Base-by-base conservation (phyloP, 2,113 vertebrate species). In the Tragelaphus buxtoni region DNA sequence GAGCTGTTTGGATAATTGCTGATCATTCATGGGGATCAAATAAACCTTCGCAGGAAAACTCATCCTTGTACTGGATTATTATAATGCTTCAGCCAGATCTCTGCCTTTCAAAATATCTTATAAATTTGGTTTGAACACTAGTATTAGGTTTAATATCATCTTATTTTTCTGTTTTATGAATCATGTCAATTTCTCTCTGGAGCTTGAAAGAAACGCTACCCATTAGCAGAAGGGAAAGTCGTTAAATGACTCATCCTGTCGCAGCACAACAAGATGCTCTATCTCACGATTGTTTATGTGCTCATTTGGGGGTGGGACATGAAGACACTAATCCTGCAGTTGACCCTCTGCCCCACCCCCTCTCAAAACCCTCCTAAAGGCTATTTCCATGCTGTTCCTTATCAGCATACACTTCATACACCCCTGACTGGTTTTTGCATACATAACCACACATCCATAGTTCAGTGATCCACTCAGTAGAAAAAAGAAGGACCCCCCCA, bases 101-200 rank as follows among this genome's bases (percentile, higher is more conserved):
- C 80, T 83, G 45, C 45, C 85, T 96, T 97, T 65, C 74, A 77
- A 95, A 95, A 81, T 74, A 24, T 56, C 85, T 92, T 91, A 55
- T 88, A 77, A 81, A 93, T 96, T 95, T 96, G 94, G 69, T 88
- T 88, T 91, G 85, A 95, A 76, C 0, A 5, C 53, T 63, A 93
- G 91, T 26, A 91, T 87, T 82, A 96, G 86, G 65, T 93, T 97
- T 97, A 94, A 91, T 94, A 63, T 53, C 95, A 96, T 95, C 86
- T 82, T 51, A 6, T 45, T 91, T 90, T 97, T 95, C 81, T 96
- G 92, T 90, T 97, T 98, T 91, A 92, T 92, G 94, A 97, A 95
- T 97, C 94, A 83, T 61, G n/a, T 65, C 63, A 58, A 65, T 49
- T 95, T 96, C 95, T 20, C 84, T 97, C 92, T 76, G 47, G 82